These are phyloP conservation scores for Thera britannica DNA, from an alignment of 2,888 invertebrate species.

Conservation along the genomic window DNA sequence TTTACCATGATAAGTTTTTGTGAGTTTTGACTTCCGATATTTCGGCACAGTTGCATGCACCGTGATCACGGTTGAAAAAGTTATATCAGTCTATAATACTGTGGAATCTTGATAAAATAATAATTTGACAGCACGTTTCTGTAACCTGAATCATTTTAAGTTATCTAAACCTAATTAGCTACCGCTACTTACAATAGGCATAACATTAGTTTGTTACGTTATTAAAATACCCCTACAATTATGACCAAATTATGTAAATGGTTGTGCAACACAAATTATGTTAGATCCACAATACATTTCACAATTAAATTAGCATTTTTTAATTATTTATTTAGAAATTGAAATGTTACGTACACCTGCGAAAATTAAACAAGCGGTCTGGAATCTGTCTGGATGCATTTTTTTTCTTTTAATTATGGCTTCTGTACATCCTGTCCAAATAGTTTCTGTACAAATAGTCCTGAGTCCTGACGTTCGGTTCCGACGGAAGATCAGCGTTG, in stretches of 20 bases:
- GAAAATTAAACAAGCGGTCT: background rate
- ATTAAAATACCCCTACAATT: constrained; percentile 32
- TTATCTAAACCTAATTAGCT: constrained; percentile 21
- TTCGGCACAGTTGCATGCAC: no score
- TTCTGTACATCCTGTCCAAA: no score
- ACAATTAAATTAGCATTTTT: constrained; percentile 30
- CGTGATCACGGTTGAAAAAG: no score
- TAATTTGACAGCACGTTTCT: constrained; percentile 6
- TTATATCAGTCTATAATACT: no score
- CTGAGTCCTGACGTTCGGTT: no score
- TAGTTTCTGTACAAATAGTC: no score
- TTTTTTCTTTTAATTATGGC: no score
- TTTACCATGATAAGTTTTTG: no score
- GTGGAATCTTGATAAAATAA: background rate
- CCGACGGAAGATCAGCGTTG: no score
- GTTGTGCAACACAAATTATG: constrained; percentile 40
- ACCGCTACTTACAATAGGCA: constrained; percentile 34
- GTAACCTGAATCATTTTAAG: constrained; percentile 12
- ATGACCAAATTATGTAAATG: constrained; percentile 44
- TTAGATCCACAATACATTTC: constrained; percentile 31
- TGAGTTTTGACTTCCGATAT: no score
- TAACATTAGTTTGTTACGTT: constrained; percentile 39
- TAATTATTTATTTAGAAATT: constrained; percentile 20
- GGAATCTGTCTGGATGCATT: background rate
- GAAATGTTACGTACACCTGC: constrained; percentile 10